These are phyloP conservation scores for Uloborus plumipes DNA, from an alignment of 2,888 invertebrate species.

Conservation along the genomic window DNA sequence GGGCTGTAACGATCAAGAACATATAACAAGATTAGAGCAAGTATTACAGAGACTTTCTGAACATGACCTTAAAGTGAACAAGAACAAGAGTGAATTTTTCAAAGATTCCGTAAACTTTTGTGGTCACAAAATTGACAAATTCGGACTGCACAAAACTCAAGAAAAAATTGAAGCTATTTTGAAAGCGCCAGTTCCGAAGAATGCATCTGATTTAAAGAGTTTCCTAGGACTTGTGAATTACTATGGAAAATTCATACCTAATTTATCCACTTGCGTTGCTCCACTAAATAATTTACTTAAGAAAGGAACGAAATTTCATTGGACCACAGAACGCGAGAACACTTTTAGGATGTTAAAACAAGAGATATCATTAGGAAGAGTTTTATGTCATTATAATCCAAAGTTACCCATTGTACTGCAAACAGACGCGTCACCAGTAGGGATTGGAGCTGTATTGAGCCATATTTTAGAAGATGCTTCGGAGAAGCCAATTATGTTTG, in stretches of 20 bases:
- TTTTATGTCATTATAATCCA: conserved; percentile 62
- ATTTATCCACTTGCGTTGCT: conserved; percentile 35
- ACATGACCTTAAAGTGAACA: conserved; percentile 25
- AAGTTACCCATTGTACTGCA: too few relatives aligned
- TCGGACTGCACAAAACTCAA: conserved; percentile 30
- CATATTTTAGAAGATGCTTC: too few relatives aligned
- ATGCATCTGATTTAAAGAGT: conserved; percentile 37
- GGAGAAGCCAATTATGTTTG: too few relatives aligned
- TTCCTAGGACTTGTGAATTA: conserved; percentile 43
- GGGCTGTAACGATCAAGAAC: conserved; percentile 26
- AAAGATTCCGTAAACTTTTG: conserved; percentile 31
- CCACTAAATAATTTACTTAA: conserved; percentile 2
- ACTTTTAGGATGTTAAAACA: conserved; percentile 20
- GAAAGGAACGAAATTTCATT: conserved; percentile 14
- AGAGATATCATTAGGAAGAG: conserved; percentile 19
- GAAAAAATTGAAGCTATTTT: conserved; percentile 38
- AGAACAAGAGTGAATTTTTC: conserved; percentile 22
- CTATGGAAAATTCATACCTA: conserved; percentile 30
- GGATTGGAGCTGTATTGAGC: too few relatives aligned
- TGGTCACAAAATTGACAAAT: conserved; percentile 27
- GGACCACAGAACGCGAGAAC: conserved; percentile 14
- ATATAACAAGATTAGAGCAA: conserved; percentile 27
- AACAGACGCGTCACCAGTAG: too few relatives aligned
- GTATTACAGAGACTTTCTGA: conserved; percentile 17
- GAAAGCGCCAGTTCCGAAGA: conserved; percentile 34